phyloP scores from a whole-genome alignment of 2,113 vertebrate genomes.

The Ariopsis seemanni region DNA sequence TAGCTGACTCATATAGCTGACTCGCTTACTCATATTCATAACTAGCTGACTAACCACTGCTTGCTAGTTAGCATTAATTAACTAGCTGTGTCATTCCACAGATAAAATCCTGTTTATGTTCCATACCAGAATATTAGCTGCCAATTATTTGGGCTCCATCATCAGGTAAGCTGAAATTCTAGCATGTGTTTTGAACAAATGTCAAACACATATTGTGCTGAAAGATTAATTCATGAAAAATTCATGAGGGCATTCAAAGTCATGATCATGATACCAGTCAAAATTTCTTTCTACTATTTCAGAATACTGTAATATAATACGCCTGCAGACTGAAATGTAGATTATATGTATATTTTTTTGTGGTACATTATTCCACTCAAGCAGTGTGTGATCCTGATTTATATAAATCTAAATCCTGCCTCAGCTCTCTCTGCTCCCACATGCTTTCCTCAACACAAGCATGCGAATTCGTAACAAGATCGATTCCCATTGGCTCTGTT shows the following conservation, averaged over 20 bases:
- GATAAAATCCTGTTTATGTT: background rate
- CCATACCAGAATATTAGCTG: background rate
- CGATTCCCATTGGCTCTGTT: conserved; percentile 44
- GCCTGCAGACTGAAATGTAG: too few relatives aligned
- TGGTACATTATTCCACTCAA: background rate
- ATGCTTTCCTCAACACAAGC: background rate
- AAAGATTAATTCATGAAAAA: background rate
- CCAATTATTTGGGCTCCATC: background rate
- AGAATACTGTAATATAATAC: too few relatives aligned
- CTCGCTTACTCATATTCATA: too few relatives aligned
- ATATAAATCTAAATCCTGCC: too few relatives aligned
- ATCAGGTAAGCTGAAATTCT: background rate
- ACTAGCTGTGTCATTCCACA: background rate
- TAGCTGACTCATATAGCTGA: too few relatives aligned
- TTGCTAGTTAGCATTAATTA: background rate
- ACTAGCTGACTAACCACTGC: background rate
- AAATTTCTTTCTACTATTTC: background rate
- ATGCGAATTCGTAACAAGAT: conserved; percentile 46
- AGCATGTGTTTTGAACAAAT: background rate
- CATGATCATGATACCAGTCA: background rate
- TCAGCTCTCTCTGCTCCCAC: background rate
- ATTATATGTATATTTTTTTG: background rate
- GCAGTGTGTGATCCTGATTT: background rate
- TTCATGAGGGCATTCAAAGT: background rate
- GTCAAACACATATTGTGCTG: background rate